phyloP scores from a whole-genome alignment of 2,113 vertebrate genomes.

The Raphicerus campestris region DNA sequence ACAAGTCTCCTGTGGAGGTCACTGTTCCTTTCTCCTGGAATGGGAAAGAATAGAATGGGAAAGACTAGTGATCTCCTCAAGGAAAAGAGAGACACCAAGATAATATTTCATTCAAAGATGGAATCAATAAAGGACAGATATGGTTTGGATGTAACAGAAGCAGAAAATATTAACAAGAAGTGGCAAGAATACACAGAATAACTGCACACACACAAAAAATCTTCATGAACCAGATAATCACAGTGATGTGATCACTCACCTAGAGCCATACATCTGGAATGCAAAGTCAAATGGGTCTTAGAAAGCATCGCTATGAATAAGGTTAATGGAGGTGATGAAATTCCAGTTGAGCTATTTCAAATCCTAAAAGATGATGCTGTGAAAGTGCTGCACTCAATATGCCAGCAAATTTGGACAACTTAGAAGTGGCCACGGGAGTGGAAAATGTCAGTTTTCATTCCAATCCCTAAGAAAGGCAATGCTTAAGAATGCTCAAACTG shows the following conservation, averaged over 20 bases:
- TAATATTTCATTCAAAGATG: no score
- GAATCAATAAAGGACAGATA: not conserved
- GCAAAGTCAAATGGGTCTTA: not conserved
- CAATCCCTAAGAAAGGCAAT: not conserved
- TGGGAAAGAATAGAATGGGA: no score
- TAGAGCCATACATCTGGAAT: not conserved
- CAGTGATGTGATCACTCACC: accelerated
- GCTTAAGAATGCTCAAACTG: not conserved
- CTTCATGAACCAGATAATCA: not conserved
- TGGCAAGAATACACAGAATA: not conserved
- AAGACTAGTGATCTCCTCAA: no score
- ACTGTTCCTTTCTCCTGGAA: no score
- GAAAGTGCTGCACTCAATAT: not conserved
- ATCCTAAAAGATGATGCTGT: not conserved
- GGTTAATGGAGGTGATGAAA: not conserved
- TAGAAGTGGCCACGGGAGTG: not conserved
- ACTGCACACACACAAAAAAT: no score
- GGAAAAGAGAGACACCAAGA: no score
- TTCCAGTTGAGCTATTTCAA: not conserved
- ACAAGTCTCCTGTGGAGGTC: not conserved
- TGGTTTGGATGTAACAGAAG: not conserved
- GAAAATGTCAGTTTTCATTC: not conserved
- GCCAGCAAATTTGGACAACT: not conserved
- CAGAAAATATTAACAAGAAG: not conserved
- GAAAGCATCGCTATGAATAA: not conserved